Evolutionary conservation across 2,113 vertebrate species (phyloP), one percentile per base, ranked within the genome.

Genomic region (Seriola quinqueradiata): DNA sequence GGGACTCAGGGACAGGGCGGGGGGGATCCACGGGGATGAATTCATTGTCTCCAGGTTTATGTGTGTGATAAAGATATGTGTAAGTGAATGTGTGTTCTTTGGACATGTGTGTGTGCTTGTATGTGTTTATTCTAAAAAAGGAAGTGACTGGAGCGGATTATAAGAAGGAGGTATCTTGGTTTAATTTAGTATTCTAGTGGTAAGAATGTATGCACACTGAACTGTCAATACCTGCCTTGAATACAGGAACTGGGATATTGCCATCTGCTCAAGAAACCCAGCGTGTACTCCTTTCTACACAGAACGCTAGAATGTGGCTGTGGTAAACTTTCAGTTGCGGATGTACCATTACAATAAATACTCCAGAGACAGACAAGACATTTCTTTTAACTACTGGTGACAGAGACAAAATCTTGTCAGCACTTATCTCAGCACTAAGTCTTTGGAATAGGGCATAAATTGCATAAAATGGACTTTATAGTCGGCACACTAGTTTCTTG

Each of bases 1-100:
- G 82, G 77, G 85, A 91, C 67, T 90, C 77, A 57, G 80, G 74
- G 75, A 85, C 42, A 65, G 77, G 79, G 87, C 11, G 60, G 70
- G 55, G 79, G 23, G 52, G 36, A 61, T 82, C 79, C 74, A 60
- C 38, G 46, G 84, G 89, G 77, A 90, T 66, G 38, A 75, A 89
- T 87, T 61, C 34, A 58, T 85, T 65, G 52, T 82, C 69, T 74
- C 32, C 40, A 46, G 46, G 28, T 72, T 72, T 74, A 73, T 77
- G 64, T 74, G 54, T 68, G 48, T 14, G 68, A 68, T 81, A 70
- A 82, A 73, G 50, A 72, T 52, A 69, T 90, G 42, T 44, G 44
- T 57, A 34, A 23, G 25, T 55, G 52, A 61, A 34, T 25, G n/a
- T 50, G 69, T 74, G 25, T 68, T 58, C 40, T 63, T 57, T 68